These are phyloP conservation scores for Tangara arthus DNA, from an alignment of 2,797 vertebrate species.

Conservation along the genomic window DNA sequence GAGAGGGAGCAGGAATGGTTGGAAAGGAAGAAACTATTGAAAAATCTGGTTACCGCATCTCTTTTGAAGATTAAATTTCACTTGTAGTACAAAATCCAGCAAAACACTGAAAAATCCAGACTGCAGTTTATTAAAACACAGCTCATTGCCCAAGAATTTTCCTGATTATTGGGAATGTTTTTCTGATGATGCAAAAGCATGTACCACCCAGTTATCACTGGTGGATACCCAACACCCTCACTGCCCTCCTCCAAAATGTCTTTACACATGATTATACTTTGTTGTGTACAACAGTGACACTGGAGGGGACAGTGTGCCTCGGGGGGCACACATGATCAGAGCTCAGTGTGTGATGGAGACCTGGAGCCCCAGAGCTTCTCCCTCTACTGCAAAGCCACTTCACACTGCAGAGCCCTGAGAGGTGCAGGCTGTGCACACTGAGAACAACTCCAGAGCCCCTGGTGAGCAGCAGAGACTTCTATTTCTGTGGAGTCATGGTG, in stretches of 20 bases:
- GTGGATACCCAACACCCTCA: not conserved
- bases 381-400: not conserved
- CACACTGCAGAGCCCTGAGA: not conserved
- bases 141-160: not conserved
- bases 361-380: not conserved
- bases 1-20: not conserved
- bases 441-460: not conserved
- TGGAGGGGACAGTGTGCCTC: not conserved
- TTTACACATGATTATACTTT: not conserved
- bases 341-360: not conserved
- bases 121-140: not conserved
- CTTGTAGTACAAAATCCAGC: not conserved
- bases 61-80: conserved; percentile 5
- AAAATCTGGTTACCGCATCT: not conserved
- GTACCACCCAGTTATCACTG: not conserved
- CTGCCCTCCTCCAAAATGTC: not conserved
- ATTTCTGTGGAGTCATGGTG: not conserved
- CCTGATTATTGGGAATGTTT: not conserved
- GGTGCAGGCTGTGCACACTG: not conserved
- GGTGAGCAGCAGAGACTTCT: not conserved
- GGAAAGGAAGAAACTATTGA: conserved; percentile 3
- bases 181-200: not conserved
- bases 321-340: too few relatives aligned
- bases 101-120: not conserved
- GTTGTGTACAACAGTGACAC: not conserved